Conservation (phyloP, 1,140 invertebrate species). For the Temnothorax longispinosus region DNA sequence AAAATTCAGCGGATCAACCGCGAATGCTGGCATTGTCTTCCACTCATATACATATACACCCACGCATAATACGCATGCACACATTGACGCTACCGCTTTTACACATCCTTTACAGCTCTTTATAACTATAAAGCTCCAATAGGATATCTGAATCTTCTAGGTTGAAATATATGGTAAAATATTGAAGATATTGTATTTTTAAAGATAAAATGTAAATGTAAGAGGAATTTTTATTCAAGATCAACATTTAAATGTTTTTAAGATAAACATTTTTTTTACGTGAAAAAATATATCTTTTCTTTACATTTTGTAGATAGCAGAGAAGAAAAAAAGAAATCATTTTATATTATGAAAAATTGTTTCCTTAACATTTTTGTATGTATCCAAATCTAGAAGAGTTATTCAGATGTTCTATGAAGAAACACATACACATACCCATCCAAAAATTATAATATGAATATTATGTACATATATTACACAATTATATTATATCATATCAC, state of each 20-base stretch:
- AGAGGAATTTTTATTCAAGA: not conserved
- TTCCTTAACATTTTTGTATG: not conserved
- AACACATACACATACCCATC: not conserved
- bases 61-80: not conserved
- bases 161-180: not conserved
- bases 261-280: not conserved
- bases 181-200: not conserved
- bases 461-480: no score
- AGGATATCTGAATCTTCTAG: not conserved
- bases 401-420: not conserved
- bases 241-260: not conserved
- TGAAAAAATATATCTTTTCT: not conserved
- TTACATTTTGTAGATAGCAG: not conserved
- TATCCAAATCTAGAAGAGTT: not conserved
- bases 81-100: not conserved
- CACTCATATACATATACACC: not conserved
- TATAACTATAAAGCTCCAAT: not conserved
- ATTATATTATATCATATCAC: no score
- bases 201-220: not conserved
- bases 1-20: constrained; percentile 2
- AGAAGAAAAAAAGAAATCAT: not conserved
- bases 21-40: constrained; percentile 15
- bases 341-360: not conserved
- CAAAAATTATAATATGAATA: no score
- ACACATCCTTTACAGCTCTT: not conserved